These are phyloP conservation scores for Oryzias javanicus DNA, from an alignment of 2,113 vertebrate species.

Conservation along the genomic window DNA sequence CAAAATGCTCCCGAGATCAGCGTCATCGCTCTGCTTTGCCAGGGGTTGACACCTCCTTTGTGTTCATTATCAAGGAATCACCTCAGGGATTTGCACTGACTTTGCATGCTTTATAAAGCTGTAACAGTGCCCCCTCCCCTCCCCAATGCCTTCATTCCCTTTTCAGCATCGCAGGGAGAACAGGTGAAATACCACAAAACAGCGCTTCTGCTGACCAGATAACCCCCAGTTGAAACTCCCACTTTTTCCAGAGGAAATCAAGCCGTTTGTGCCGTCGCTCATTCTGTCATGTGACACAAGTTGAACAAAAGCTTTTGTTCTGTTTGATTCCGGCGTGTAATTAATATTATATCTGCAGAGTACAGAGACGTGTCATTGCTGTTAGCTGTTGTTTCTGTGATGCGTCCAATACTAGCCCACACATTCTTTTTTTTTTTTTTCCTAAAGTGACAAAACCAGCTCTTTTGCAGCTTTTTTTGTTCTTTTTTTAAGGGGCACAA, in stretches of 20 bases:
- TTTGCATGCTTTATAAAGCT: conserved; percentile 73
- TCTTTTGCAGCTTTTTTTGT: not conserved
- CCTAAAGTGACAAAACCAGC: not conserved
- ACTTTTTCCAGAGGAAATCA: conserved; percentile 39
- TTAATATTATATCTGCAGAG: conserved; percentile 16
- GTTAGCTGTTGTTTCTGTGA: conserved; percentile 3
- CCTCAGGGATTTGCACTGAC: conserved; percentile 76
- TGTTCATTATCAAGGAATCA: conserved; percentile 80
- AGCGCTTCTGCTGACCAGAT: conserved; percentile 40
- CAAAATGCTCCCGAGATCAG: conserved; percentile 61
- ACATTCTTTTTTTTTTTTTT: conserved; percentile 4
- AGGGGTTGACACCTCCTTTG: conserved; percentile 75
- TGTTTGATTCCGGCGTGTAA: conserved; percentile 8
- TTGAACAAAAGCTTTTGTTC: conserved; percentile 12
- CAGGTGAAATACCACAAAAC: conserved; percentile 55
- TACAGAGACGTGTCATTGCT: conserved; percentile 5
- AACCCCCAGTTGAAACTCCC: conserved; percentile 46
- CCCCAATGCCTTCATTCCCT: conserved; percentile 42
- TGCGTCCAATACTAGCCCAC: not conserved
- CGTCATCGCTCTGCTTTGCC: conserved; percentile 71
- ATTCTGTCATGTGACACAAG: conserved; percentile 10
- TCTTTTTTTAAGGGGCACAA: conserved; percentile 29
- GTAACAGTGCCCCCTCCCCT: conserved; percentile 54
- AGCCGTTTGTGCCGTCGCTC: conserved; percentile 32
- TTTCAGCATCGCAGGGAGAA: conserved; percentile 43